These are phyloP conservation scores for Chelonia mydas DNA, from an alignment of 2,797 vertebrate genomes.

Conservation along the genomic window DNA sequence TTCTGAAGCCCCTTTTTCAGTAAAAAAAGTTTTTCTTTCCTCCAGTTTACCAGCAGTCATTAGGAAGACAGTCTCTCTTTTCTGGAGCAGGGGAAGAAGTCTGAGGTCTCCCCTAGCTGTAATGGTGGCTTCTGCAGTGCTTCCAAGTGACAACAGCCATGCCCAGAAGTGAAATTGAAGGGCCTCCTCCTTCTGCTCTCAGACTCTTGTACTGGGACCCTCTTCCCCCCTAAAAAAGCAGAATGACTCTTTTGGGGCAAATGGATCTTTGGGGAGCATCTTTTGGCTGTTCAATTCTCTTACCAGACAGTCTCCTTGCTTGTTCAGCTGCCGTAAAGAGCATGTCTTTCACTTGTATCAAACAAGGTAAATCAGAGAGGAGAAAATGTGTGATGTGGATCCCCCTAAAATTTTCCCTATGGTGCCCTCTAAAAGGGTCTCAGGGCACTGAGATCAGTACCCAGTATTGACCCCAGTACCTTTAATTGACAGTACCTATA, in stretches of 20 bases:
- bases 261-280: neutral
- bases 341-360: neutral
- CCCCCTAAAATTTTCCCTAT: neutral
- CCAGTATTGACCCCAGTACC: neutral
- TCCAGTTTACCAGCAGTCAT: neutral
- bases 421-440: neutral
- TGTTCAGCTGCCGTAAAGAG: neutral
- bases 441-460: neutral
- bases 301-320: neutral
- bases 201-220: neutral
- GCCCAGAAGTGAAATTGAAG: neutral
- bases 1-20: neutral
- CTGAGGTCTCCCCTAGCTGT: rapidly evolving
- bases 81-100: neutral
- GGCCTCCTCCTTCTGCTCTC: neutral
- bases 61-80: neutral
- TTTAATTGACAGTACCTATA: neutral
- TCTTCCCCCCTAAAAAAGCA: neutral
- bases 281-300: neutral
- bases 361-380: neutral
- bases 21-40: rapidly evolving
- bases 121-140: neutral
- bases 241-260: neutral
- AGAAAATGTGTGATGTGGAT: neutral
- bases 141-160: neutral